A percentile compares a stretch with the other conserved stretches of the same genome.
Conservation (phyloP, 2,888 invertebrate species). For the Hoplodrina ambigua region DNA sequence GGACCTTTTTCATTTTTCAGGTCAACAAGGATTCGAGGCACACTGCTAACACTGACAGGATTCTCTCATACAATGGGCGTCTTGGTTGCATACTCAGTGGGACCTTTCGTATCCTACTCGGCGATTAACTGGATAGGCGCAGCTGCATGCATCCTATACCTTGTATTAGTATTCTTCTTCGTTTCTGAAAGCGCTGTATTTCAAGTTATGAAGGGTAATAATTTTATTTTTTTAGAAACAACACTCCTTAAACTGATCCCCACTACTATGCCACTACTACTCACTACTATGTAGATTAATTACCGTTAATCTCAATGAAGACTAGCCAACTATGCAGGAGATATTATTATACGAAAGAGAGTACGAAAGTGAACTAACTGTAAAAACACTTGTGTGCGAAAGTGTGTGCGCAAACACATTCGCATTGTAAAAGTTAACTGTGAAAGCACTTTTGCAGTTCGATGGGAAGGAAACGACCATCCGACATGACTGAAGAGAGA, state of each 20-base stretch:
- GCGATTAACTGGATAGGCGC: constrained; percentile 63
- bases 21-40: constrained; percentile 73
- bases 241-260: too few species aligned
- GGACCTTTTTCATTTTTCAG: constrained; percentile 61
- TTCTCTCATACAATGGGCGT: constrained; percentile 67
- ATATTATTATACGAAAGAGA: too few species aligned
- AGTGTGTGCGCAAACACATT: too few species aligned
- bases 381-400: too few species aligned
- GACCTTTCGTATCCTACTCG: constrained; percentile 67
- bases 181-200: constrained; percentile 75
- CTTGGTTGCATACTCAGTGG: constrained; percentile 64
- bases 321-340: too few species aligned
- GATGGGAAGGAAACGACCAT: too few species aligned
- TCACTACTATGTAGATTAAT: too few species aligned
- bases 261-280: too few species aligned
- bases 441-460: too few species aligned
- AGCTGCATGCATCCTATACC: constrained; percentile 53
- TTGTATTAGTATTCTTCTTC: constrained; percentile 54
- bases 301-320: background rate
- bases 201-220: constrained; percentile 69
- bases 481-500: too few species aligned
- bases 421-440: too few species aligned
- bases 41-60: constrained; percentile 68
- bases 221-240: background rate
- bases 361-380: too few species aligned